These are phyloP conservation scores for Microtus richardsoni DNA, from an alignment of 2,113 vertebrate genomes.

Conservation along the genomic window DNA sequence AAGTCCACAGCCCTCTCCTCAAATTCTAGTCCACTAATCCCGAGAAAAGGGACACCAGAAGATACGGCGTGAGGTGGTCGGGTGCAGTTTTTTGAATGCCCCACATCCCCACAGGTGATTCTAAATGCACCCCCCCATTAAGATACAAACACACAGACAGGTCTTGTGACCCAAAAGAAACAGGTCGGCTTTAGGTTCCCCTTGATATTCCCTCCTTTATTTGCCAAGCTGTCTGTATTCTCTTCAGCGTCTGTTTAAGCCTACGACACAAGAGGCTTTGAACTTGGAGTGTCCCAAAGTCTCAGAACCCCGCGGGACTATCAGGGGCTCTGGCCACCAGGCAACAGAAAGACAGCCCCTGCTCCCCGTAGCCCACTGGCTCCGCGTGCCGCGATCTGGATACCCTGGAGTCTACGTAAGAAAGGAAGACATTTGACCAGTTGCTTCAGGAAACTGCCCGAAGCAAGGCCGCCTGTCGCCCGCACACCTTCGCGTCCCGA, in stretches of 20 bases:
- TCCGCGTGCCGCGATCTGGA: background rate
- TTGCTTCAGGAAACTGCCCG: conserved; percentile 11
- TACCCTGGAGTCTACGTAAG: background rate
- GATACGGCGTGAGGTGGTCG: background rate
- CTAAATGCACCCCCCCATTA: background rate
- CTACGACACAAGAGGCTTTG: background rate
- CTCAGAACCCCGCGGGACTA: background rate
- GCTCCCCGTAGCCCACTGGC: background rate
- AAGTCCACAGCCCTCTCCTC: conserved; percentile 56
- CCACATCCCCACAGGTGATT: conserved; percentile 75
- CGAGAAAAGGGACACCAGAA: background rate
- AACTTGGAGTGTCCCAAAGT: conserved; percentile 29
- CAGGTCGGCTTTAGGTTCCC: background rate
- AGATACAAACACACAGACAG: background rate
- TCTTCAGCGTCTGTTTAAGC: background rate
- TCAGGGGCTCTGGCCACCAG: background rate
- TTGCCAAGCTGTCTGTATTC: background rate
- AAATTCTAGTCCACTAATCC: background rate
- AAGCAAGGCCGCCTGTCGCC: conserved; percentile 4
- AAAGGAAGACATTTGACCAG: background rate
- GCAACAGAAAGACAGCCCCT: background rate
- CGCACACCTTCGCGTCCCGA: conserved; percentile 14
- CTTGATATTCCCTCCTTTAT: background rate
- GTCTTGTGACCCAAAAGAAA: background rate
- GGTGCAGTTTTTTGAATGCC: conserved; percentile 54